phyloP scores from a whole-genome alignment of 2,797 vertebrate species.

The Hemibagrus guttatus region DNA sequence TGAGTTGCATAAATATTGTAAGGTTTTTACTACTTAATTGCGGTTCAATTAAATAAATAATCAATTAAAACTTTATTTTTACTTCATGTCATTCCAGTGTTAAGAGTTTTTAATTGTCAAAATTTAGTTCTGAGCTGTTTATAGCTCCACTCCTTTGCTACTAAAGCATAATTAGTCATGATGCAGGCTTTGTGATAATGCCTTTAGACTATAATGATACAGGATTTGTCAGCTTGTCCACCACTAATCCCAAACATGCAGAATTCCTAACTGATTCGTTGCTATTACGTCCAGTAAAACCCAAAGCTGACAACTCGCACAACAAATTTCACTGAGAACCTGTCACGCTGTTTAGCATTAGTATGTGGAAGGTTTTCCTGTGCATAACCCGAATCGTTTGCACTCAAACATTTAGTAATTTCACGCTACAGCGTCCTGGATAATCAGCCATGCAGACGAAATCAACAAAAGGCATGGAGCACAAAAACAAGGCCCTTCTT shows the following conservation, averaged over 20 bases:
- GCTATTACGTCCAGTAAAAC: not conserved
- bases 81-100: not conserved
- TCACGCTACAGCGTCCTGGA: not conserved
- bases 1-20: not conserved
- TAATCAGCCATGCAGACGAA: conserved; percentile 11
- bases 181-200: not conserved
- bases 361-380: not conserved
- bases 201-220: not conserved
- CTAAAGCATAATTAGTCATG: not conserved
- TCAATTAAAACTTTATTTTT: too few species aligned
- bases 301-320: not conserved
- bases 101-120: not conserved
- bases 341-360: not conserved
- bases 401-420: not conserved
- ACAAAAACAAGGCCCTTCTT: not conserved
- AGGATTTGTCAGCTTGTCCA: not conserved
- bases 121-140: not conserved
- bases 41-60: not conserved
- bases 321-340: too few species aligned
- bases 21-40: not conserved
- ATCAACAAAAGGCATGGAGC: not conserved
- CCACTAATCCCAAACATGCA: not conserved
- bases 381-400: not conserved
- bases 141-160: not conserved
- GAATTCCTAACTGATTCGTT: not conserved